A percentile compares a stretch with the other conserved stretches of the same genome.
Evolutionary conservation across 2,797 vertebrate genomes (phyloP).

Genomic region (Hippocampus kuda): DNA sequence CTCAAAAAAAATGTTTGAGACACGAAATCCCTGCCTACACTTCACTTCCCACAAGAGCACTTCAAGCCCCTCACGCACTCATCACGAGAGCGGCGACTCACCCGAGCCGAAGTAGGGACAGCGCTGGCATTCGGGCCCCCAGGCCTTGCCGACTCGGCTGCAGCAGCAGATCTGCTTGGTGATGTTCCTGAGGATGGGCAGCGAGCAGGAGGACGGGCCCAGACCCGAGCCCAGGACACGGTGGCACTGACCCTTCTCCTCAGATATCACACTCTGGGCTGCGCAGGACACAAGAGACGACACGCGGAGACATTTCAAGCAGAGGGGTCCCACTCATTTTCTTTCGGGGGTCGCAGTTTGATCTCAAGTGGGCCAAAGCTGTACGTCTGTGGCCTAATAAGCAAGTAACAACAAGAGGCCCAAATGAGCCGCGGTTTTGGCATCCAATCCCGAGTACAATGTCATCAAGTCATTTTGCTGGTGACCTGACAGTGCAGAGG

Average conservation of each 20-base stretch:
- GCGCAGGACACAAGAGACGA: slow-evolving; percentile 26
- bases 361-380: no score
- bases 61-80: no score
- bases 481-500: no score
- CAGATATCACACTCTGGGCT: slow-evolving; percentile 79
- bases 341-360: background rate
- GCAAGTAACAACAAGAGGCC: no score
- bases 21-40: no score
- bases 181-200: slow-evolving; percentile 83
- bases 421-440: no score
- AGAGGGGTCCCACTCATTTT: no score
- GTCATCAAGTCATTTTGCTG: no score
- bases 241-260: slow-evolving; percentile 84
- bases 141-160: slow-evolving; percentile 91
- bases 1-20: no score
- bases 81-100: slow-evolving; percentile 38
- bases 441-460: no score
- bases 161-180: slow-evolving; percentile 99
- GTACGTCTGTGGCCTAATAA: no score
- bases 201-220: slow-evolving; percentile 65
- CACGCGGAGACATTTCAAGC: background rate
- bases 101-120: slow-evolving; percentile 86
- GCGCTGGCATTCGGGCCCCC: slow-evolving; percentile 78
- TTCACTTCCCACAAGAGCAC: no score
- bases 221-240: slow-evolving; percentile 65